Evolutionary conservation across 64 coral and sea anemone species (phyloP), one percentile per base, ranked within the genome.

Genomic region (Platygyra sinensis): DNA sequence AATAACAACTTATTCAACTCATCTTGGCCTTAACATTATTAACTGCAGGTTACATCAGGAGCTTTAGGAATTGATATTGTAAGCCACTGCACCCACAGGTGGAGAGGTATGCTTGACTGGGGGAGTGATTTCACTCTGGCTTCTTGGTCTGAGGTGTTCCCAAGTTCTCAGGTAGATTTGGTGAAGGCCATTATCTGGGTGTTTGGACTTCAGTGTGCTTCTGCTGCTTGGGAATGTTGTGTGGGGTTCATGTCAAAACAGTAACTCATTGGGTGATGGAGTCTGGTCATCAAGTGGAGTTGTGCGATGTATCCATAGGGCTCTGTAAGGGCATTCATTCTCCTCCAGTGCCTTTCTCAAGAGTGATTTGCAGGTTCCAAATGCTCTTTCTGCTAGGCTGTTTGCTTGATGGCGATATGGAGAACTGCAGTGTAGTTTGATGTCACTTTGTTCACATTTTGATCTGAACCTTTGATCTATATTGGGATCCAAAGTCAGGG

Each of bases 331-430:
- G 30, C 86, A 76, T 32, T 77, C 28, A 9, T 72, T 80, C 10
- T 52, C 64, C 39, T 80, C 52, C 9, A 72, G 62, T 38, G 76
- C 62, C 22, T 90, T 90, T 16, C 2, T 73, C 62, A 76, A 80
- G 2, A 86, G 28, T n/a, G 59, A 72, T 69, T 86, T 86, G 27
- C 84, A 88, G n/a, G 72, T 88, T n/a, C 72, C 86, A 29, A 87
- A 46, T 46, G 73, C 49, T 60, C 55, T 88, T 76, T 88, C 86
- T 32, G 73, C 86, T 6, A 84, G 14, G 11, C 80, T 59, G n/a
- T n/a, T 84, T 30, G 80, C 52, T 52, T 84, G 67, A 80, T 91
- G 74, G 60, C 86, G 90, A 30, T 92, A 86, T 29, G 90, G 80
- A 1, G 90, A 92, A 31, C 81, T 92, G 20, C 62, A 75, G 17